Evolutionary conservation across 1,140 invertebrate genomes (phyloP).

Genomic region (Cydia fagiglandana): DNA sequence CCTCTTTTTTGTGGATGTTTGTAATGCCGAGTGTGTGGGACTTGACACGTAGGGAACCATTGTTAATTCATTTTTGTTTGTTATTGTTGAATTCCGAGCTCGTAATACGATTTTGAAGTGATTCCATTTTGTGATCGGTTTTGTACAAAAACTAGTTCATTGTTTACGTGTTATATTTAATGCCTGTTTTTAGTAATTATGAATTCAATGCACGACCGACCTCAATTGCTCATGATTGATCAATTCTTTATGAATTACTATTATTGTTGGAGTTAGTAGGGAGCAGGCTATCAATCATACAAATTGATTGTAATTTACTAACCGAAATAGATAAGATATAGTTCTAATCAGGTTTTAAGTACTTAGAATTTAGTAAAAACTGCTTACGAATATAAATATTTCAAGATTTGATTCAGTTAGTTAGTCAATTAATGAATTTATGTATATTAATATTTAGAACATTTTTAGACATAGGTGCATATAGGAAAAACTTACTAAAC

Average conservation of each 20-base stretch:
- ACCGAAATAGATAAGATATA: not conserved
- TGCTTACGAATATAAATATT: not conserved
- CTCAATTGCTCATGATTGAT: not conserved
- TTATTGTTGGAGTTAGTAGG: not conserved
- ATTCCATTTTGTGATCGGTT: constrained; percentile 46
- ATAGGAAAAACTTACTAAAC: too few species aligned
- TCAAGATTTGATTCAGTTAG: not conserved
- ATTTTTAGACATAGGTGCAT: too few species aligned
- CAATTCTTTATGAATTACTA: not conserved
- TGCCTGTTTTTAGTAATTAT: not conserved
- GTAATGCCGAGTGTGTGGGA: constrained; percentile 75
- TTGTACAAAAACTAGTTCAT: not conserved
- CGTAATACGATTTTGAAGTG: constrained; percentile 51
- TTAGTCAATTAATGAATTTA: not conserved
- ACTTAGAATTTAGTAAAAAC: not conserved
- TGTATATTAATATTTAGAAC: not conserved
- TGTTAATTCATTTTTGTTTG: constrained; percentile 69
- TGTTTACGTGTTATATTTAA: not conserved
- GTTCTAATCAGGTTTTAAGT: not conserved
- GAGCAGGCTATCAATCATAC: not conserved
- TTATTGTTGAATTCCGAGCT: constrained; percentile 62
- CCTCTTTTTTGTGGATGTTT: constrained; percentile 72
- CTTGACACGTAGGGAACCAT: constrained; percentile 75
- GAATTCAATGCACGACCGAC: not conserved
- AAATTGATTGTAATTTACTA: not conserved